These are phyloP conservation scores for Hydractinia echinata DNA, from an alignment of 30 jellyfish, hydroid and myxozoan genomes.

Conservation along the genomic window DNA sequence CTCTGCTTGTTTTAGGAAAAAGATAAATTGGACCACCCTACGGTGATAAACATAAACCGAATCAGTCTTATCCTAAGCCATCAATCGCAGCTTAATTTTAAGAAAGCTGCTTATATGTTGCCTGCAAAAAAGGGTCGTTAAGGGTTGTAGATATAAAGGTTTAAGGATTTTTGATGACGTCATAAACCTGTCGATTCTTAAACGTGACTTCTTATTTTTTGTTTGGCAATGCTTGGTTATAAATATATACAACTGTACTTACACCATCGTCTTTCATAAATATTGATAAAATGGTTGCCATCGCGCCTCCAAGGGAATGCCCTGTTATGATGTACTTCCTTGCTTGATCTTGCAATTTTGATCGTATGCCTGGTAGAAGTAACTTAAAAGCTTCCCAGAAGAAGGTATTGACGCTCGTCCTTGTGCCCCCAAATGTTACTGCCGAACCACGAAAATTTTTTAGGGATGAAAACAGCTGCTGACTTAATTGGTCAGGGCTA, in stretches of 20 bases:
- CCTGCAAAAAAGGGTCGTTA: no score
- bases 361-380: not conserved
- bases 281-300: slow-evolving; percentile 30
- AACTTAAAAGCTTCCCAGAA: slow-evolving; percentile 35
- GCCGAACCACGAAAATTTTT: not conserved
- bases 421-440: slow-evolving; percentile 12
- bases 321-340: slow-evolving; percentile 29
- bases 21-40: no score
- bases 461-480: slow-evolving; percentile 7
- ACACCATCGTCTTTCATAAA: slow-evolving; percentile 21
- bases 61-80: no score
- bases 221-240: no score
- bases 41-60: no score
- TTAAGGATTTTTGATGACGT: no score
- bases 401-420: not conserved
- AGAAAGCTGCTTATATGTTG: no score
- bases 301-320: slow-evolving; percentile 36
- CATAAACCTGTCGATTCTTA: no score
- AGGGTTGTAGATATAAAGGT: no score
- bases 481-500: not conserved
- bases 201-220: no score
- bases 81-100: no score
- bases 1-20: no score
- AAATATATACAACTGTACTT: not conserved
- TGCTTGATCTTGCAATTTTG: slow-evolving; percentile 18